A percentile compares a stretch with the other conserved stretches of the same genome.
Conservation (phyloP, 2,888 invertebrate genomes). For the Polyommatus icarus region DNA sequence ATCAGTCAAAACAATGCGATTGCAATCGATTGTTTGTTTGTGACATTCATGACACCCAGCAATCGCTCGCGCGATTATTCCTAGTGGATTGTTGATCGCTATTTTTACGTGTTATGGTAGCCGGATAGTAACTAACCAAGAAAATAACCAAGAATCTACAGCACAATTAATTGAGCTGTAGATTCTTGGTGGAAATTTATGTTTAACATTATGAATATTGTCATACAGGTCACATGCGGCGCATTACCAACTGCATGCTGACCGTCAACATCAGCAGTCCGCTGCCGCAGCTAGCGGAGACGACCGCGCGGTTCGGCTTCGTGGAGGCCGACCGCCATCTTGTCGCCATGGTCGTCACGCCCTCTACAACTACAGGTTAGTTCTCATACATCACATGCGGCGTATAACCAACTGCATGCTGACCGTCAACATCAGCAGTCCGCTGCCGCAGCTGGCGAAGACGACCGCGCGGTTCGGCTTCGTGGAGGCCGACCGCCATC, state of each 20-base stretch:
- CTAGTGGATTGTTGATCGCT: too few relatives aligned
- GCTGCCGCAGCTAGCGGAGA: slow-evolving; percentile 82
- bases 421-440: slow-evolving; percentile 87
- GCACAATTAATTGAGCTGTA: too few relatives aligned
- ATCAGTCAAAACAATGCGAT: too few relatives aligned
- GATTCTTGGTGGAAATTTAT: too few relatives aligned
- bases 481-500: slow-evolving; percentile 84
- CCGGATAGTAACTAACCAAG: too few relatives aligned
- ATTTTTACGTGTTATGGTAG: too few relatives aligned
- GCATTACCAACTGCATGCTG: slow-evolving; percentile 87
- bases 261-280: slow-evolving; percentile 88
- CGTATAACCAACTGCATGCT: slow-evolving; percentile 88
- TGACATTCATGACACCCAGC: too few relatives aligned
- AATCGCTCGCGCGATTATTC: too few relatives aligned
- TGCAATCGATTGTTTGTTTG: too few relatives aligned
- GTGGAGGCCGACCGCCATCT: slow-evolving; percentile 85
- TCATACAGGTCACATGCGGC: slow-evolving; percentile 82
- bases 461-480: slow-evolving; percentile 86
- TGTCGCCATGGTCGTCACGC: slow-evolving; percentile 86
- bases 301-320: slow-evolving; percentile 86
- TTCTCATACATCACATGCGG: slow-evolving; percentile 76
- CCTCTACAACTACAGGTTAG: slow-evolving; percentile 70
- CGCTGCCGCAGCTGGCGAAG: slow-evolving; percentile 83
- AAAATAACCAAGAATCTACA: too few relatives aligned
- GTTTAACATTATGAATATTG: too few relatives aligned